Conservation (phyloP, 2,797 vertebrate species). For the Tenualosa thibaudeaui region DNA sequence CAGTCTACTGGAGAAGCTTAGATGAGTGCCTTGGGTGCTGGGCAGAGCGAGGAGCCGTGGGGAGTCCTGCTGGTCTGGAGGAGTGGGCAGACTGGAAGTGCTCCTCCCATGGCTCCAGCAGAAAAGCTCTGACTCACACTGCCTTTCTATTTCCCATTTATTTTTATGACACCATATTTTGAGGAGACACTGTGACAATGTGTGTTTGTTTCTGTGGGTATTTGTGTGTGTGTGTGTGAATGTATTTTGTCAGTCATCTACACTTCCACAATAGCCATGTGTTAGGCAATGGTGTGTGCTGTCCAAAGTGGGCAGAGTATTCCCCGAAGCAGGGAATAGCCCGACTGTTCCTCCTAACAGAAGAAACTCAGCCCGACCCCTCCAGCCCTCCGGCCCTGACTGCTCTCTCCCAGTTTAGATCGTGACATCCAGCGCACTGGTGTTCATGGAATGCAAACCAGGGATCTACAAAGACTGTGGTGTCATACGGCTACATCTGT, state of each 20-base stretch:
- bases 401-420: conserved; percentile 34
- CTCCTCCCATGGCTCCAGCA: conserved; percentile 54
- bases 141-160: conserved; percentile 60
- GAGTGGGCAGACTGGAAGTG: background rate
- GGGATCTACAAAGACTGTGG: background rate
- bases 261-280: conserved; percentile 52
- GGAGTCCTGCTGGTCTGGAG: background rate
- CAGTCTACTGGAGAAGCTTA: background rate
- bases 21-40: background rate
- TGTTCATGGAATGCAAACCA: conserved; percentile 7
- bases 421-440: background rate
- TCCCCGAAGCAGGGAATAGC: conserved; percentile 39
- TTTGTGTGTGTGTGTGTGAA: conserved; percentile 22
- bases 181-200: conserved; percentile 43
- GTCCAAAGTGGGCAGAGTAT: conserved; percentile 19
- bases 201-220: background rate
- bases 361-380: conserved; percentile 25
- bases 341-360: conserved; percentile 30
- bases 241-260: conserved; percentile 15
- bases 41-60: background rate
- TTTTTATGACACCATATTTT: conserved; percentile 60
- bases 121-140: conserved; percentile 67
- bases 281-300: background rate
- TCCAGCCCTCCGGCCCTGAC: conserved; percentile 1
- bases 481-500: background rate